Base-by-base conservation (phyloP, 2,888 invertebrate genomes). In the Platycnemis pennipes region DNA sequence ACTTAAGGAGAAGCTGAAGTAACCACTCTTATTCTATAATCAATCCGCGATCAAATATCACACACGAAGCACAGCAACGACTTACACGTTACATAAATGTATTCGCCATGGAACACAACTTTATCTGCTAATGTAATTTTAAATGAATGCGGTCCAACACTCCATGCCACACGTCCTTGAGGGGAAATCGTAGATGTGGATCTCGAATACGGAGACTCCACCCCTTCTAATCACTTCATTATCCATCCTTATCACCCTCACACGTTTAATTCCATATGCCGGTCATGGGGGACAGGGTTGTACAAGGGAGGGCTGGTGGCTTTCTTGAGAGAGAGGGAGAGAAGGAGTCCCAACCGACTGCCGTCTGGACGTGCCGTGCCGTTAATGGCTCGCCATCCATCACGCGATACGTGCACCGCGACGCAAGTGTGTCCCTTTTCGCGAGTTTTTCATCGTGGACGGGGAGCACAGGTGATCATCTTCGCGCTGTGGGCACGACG, bases 101-200 rank as follows among this genome's bases (percentile, higher is more conserved):
- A n/a, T n/a, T n/a, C n/a, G n/a, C n/a, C n/a, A n/a, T n/a, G n/a
- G n/a, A n/a, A n/a, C n/a, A n/a, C n/a, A n/a, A n/a, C n/a, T n/a
- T n/a, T n/a, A n/a, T n/a, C n/a, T n/a, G n/a, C n/a, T n/a, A n/a
- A n/a, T n/a, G n/a, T n/a, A n/a, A n/a, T n/a, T n/a, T n/a, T n/a
- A n/a, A n/a, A n/a, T n/a, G n/a, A n/a, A n/a, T n/a, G n/a, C n/a
- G n/a, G n/a, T n/a, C n/a, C n/a, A n/a, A n/a, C n/a, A n/a, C n/a
- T n/a, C n/a, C n/a, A n/a, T n/a, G n/a, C n/a, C n/a, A n/a, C n/a
- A 19, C 49, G 19, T 19, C 49, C 19, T 19, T 86, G 37, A 46
- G 45, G 53, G 37, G 45, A 42, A 91, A 49, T 19, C 49, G 91
- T 63, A 77, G 63, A 94, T 37, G 94, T 94, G 94, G 31, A 37